These are phyloP conservation scores for Nothobranchius kuhntae DNA, from an alignment of 2,113 vertebrate genomes.

Conservation along the genomic window DNA sequence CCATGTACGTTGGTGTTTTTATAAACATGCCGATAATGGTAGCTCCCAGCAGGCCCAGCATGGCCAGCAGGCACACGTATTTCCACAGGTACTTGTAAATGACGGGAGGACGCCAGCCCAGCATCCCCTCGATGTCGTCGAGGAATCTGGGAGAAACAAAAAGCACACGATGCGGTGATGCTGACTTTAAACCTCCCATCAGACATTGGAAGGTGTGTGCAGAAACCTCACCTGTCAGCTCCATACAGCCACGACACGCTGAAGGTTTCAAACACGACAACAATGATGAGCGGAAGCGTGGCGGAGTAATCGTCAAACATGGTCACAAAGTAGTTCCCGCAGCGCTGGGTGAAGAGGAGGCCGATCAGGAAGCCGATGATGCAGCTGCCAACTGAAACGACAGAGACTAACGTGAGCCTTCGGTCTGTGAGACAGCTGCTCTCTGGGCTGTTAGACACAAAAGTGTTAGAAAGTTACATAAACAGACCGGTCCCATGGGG, in stretches of 20 bases:
- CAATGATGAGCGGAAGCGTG: constrained; percentile 80
- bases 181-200: neutral
- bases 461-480: too few species aligned
- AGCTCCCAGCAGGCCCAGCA: constrained; percentile 79
- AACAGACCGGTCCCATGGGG: too few species aligned
- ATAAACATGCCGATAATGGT: constrained; percentile 70
- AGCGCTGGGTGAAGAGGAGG: constrained; percentile 81
- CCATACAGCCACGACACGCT: constrained; percentile 85
- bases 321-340: constrained; percentile 84
- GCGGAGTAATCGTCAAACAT: constrained; percentile 86
- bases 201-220: neutral
- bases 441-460: too few species aligned
- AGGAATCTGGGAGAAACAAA: constrained; percentile 73
- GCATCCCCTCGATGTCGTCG: constrained; percentile 77
- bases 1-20: constrained; percentile 70
- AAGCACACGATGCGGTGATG: neutral
- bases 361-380: constrained; percentile 77
- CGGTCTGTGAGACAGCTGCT: too few species aligned
- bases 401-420: neutral
- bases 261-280: constrained; percentile 82
- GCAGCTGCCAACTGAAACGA: constrained; percentile 75
- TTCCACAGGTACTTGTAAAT: constrained; percentile 83
- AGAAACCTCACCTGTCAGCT: constrained; percentile 80
- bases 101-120: constrained; percentile 74
- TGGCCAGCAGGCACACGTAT: constrained; percentile 77